Base-by-base conservation (phyloP, 2,113 vertebrate genomes). In the Anolis sagrei region DNA sequence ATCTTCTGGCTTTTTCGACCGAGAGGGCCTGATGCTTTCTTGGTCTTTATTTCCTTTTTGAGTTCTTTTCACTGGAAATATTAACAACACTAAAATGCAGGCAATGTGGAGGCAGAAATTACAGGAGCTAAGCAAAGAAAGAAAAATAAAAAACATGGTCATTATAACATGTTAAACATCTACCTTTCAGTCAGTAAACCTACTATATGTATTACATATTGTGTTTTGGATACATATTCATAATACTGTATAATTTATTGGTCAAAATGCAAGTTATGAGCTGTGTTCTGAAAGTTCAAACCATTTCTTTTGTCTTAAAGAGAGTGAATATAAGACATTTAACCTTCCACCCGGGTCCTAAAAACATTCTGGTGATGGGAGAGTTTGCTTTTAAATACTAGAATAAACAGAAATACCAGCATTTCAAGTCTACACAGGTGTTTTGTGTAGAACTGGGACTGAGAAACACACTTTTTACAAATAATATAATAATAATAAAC, bases 61-160 rank as follows among this genome's bases (percentile, higher is more conserved):
- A 92, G 95, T 96, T 90, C 96, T 97, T 93, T 96, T 98, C 90
- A 97, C 89, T 0, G 98, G 98, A 32, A 99, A 94, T 77, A 95
- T 92, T 73, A 98, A 69, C 51, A 98, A 94, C 80, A 98, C 96
- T 93, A 99, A 90, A 88, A 98, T 90, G 84, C 97, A 97, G 87
- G 94, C 88, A 82, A 98, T 70, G 89, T 99, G 99, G 91, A 99
- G 94, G 95, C 97, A 97, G 95, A 95, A 99, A 95, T 97, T 98
- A 97, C 99, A 99, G 88, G 98, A 98, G 92, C 99, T 99, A 87
- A 81, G 86, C 86, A 70, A 73, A 88, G 83, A 91, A 91, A 14
- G 11, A 74, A 90, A 79, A 29, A 3, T 75, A 87, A 68, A 82
- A 27, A 84, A 79, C 54, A 5, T 64, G 58, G 48, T 29, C 3